Conservation (phyloP, 2,113 vertebrate genomes). For the Neogobius melanostomus region DNA sequence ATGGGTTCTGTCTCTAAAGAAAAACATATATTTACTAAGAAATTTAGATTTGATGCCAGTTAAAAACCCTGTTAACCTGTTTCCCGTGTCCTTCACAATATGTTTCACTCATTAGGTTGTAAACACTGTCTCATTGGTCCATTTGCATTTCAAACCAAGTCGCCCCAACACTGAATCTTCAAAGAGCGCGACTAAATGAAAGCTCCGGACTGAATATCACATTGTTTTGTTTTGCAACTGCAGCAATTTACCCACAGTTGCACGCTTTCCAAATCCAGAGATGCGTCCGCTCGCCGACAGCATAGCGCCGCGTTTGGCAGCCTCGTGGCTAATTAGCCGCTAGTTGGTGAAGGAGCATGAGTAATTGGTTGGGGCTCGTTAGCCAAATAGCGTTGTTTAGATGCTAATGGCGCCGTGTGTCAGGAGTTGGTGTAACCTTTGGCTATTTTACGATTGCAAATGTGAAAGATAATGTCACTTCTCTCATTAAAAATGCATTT, state of each 20-base stretch:
- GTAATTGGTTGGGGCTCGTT: background rate
- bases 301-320: background rate
- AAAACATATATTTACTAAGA: too few relatives aligned
- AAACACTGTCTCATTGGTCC: too few relatives aligned
- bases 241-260: background rate
- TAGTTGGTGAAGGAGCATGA: background rate
- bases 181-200: too few relatives aligned
- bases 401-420: background rate
- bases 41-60: too few relatives aligned
- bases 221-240: background rate
- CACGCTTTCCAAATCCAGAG: background rate
- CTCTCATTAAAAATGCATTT: background rate
- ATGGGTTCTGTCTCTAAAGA: too few relatives aligned
- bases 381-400: slow-evolving; percentile 5
- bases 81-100: too few relatives aligned
- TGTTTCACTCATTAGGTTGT: too few relatives aligned
- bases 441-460: background rate
- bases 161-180: too few relatives aligned
- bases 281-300: background rate
- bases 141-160: too few relatives aligned
- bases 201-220: too few relatives aligned
- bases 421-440: slow-evolving; percentile 8
- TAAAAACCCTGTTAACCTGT: too few relatives aligned
- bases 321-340: slow-evolving; percentile 11
- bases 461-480: slow-evolving; percentile 1